phyloP scores from a whole-genome alignment of 2,797 vertebrate genomes.

The Pangasius larnaudii region DNA sequence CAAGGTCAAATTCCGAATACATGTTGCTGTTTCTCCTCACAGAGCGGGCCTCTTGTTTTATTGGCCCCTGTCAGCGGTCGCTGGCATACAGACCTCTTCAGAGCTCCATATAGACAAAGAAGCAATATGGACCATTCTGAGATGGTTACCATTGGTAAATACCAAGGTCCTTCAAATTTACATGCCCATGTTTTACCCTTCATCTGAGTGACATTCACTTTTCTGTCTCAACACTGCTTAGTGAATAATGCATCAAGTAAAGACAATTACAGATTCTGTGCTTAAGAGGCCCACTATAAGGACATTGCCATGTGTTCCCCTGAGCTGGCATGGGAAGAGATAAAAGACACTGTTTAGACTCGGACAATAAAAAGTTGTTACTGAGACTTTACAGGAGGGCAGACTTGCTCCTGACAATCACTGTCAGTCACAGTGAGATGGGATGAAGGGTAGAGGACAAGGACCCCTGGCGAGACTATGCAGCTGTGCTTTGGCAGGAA shows the following conservation, averaged over 20 bases:
- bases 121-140: constrained; percentile 46
- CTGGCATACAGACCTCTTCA: constrained; percentile 1
- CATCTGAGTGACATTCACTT: neutral
- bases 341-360: constrained; percentile 17
- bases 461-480: constrained; percentile 30
- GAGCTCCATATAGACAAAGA: neutral
- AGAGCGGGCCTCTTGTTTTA: constrained; percentile 30
- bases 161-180: constrained; percentile 13
- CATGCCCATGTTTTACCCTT: constrained; percentile 2
- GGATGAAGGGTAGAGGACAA: constrained; percentile 10
- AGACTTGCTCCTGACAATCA: constrained; percentile 36
- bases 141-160: neutral
- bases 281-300: constrained; percentile 23
- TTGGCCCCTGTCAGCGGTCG: neutral
- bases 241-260: constrained; percentile 34
- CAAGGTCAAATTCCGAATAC: constrained; percentile 54
- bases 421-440: constrained; percentile 45
- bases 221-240: neutral
- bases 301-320: constrained; percentile 11
- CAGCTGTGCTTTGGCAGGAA: constrained; percentile 48
- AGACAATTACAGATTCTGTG: constrained; percentile 6
- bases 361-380: constrained; percentile 31
- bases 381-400: constrained; percentile 34
- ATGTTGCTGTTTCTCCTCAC: constrained; percentile 32
- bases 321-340: constrained; percentile 42